Percentiles rank a stretch among this genome's conserved stretches.
Conservation (phyloP, 2,113 vertebrate genomes). For the Channa argus region DNA sequence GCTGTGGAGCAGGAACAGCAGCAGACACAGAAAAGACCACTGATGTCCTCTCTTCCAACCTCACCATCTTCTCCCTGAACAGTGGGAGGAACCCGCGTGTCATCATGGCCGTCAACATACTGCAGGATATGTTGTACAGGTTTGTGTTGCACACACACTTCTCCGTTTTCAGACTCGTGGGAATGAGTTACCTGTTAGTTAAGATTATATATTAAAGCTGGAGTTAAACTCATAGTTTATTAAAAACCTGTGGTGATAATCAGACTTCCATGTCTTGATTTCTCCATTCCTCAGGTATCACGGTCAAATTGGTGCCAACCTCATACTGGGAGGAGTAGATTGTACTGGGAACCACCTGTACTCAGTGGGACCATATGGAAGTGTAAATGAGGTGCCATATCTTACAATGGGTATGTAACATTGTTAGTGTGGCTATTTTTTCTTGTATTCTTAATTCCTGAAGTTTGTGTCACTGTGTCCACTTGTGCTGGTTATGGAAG, state of each 20-base stretch:
- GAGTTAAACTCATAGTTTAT: background rate
- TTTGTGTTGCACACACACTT: no score
- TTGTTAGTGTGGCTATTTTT: no score
- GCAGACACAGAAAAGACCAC: constrained; percentile 84
- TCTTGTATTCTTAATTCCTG: no score
- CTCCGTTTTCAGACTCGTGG: no score
- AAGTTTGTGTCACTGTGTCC: no score
- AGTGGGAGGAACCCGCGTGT: constrained; percentile 79
- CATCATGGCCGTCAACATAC: constrained; percentile 78
- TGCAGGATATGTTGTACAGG: constrained; percentile 83
- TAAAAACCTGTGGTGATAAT: background rate
- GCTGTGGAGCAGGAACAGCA: constrained; percentile 84
- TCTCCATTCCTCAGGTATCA: constrained; percentile 78
- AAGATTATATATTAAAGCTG: background rate
- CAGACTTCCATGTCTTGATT: background rate
- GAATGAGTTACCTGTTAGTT: no score
- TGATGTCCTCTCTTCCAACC: constrained; percentile 80
- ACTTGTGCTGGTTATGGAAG: no score
- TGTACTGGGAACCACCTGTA: constrained; percentile 85
- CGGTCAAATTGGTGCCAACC: constrained; percentile 85
- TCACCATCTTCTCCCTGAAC: constrained; percentile 80
- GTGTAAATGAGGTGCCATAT: constrained; percentile 80
- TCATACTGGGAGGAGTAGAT: constrained; percentile 88
- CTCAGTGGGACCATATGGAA: constrained; percentile 84
- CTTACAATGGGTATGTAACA: constrained; percentile 88